Evolutionary conservation across 2,113 vertebrate genomes (phyloP).

Genomic region (Morone saxatilis): DNA sequence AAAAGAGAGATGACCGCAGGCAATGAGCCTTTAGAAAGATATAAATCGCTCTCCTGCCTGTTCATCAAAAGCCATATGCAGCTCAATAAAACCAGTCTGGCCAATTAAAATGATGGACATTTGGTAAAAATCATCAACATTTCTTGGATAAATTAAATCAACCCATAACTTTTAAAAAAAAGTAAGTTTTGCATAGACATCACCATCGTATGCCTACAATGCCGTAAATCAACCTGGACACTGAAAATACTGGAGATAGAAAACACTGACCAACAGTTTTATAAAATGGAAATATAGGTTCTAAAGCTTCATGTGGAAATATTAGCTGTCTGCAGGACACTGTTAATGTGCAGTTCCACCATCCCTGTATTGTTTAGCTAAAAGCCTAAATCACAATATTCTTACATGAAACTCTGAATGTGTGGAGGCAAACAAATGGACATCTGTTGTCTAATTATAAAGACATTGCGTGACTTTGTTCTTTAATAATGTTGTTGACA

Average conservation of each 20-base stretch:
- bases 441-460: neutral
- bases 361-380: neutral
- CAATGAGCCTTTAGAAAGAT: neutral
- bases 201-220: no score
- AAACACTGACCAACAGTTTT: no score
- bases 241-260: neutral
- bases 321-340: neutral
- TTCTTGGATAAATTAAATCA: neutral
- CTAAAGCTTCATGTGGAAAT: neutral
- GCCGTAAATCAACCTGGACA: neutral
- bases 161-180: neutral
- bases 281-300: neutral
- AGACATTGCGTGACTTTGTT: neutral
- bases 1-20: neutral
- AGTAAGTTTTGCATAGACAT: no score
- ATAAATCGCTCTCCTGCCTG: conserved; percentile 6
- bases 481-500: conserved; percentile 13
- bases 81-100: neutral
- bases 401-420: conserved; percentile 18
- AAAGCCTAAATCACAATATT: conserved; percentile 25
- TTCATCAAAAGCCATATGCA: neutral
- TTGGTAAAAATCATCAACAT: neutral
- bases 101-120: neutral
- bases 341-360: neutral
- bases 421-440: conserved; percentile 29